Evolutionary conservation across 2,113 vertebrate genomes (phyloP).

Genomic region (Orycteropus afer): DNA sequence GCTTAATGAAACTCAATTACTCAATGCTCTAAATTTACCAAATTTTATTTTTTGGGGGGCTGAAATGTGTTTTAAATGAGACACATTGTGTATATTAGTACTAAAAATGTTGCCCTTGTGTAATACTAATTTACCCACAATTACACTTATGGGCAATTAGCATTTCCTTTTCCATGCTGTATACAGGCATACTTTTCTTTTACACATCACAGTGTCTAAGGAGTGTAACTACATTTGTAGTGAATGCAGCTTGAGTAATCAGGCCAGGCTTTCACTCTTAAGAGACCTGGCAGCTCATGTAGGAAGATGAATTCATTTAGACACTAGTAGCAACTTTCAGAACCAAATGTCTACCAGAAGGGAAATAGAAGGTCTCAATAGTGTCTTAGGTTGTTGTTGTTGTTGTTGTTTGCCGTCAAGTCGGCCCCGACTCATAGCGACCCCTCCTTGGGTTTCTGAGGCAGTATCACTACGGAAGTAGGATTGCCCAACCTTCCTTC

Average conservation of each 20-base stretch:
- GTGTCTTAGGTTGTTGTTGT: neutral
- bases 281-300: neutral
- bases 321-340: neutral
- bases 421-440: too few species aligned
- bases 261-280: neutral
- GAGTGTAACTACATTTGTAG: slow-evolving; percentile 14
- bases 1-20: slow-evolving; percentile 74
- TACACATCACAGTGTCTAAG: slow-evolving; percentile 26
- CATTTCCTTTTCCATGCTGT: slow-evolving; percentile 18
- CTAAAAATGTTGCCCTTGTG: slow-evolving; percentile 19
- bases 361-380: neutral
- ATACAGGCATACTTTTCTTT: slow-evolving; percentile 50
- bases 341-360: neutral
- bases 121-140: slow-evolving; percentile 48
- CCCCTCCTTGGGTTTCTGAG: too few species aligned
- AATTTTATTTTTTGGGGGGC: slow-evolving; percentile 73
- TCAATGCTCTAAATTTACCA: slow-evolving; percentile 59
- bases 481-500: too few species aligned
- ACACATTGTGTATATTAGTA: slow-evolving; percentile 48
- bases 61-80: slow-evolving; percentile 70
- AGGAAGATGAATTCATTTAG: neutral
- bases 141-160: slow-evolving; percentile 55
- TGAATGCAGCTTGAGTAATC: slow-evolving; percentile 53
- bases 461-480: too few species aligned
- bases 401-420: too few species aligned